phyloP scores from a whole-genome alignment of 2,113 vertebrate genomes.

The Zosterops pallidus region DNA sequence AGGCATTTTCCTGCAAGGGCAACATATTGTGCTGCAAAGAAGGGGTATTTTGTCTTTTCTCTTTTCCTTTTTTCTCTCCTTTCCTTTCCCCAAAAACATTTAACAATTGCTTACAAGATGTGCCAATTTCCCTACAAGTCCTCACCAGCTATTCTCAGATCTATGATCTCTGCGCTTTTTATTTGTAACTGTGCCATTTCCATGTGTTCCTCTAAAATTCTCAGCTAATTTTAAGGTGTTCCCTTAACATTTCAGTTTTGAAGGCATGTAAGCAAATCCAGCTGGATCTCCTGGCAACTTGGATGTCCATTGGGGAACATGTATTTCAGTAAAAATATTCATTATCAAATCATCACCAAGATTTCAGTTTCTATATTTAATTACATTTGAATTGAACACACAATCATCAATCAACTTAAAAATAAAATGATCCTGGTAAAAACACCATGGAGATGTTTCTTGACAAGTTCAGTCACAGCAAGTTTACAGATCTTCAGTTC shows the following conservation, averaged over 20 bases:
- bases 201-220: neutral
- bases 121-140: neutral
- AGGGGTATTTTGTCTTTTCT: neutral
- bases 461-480: neutral
- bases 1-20: conserved; percentile 44
- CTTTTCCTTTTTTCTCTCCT: neutral
- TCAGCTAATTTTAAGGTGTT: neutral
- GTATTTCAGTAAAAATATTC: conserved; percentile 9
- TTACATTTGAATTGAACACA: neutral
- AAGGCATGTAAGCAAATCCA: neutral
- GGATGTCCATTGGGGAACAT: neutral
- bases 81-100: neutral
- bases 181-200: neutral
- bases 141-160: neutral
- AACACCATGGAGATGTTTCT: neutral
- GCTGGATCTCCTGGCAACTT: neutral
- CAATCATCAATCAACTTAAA: conserved; percentile 21
- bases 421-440: conserved; percentile 5
- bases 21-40: neutral
- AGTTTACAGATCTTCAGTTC: neutral
- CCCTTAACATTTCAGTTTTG: neutral
- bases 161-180: neutral
- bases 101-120: neutral
- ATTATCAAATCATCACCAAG: neutral
- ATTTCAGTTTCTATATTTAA: conserved; percentile 8